Evolutionary conservation across 2,797 vertebrate species (phyloP), one percentile per base, ranked within the genome.

Genomic region (Siniperca obscura): DNA sequence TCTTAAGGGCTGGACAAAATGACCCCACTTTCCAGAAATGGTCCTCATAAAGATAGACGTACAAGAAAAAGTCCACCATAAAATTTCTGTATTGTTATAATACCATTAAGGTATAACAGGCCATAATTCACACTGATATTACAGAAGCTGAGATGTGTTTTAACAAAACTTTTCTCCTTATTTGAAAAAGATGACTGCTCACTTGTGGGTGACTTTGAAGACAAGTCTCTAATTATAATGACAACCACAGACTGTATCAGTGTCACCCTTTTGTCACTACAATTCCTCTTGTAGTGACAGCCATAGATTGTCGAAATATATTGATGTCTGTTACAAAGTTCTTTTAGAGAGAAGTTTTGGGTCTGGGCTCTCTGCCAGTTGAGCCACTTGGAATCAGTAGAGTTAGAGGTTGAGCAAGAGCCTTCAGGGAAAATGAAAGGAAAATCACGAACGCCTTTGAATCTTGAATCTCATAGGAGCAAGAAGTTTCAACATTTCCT

Each of bases 141-240:
- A 30, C 3, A 70, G 13, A 34, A 12, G 72, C 56, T 48, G 30
- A n/a, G 52, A 60, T 38, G 12, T 38, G 42, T 22, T 53, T 72
- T 12, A 62, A 40, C 27, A 4, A 5, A 59, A n/a, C 55, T 21
- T 61, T 38, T 44, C 66, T 30, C 53, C 13, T 2, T 59, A 12
- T 73, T 52, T 10, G 7, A 61, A 68, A 61, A 60, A 80, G 34
- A 72, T 10, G 38, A 50, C 34, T 60, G 16, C 64, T 77, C 40
- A 38, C 56, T 68, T 34, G 12, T 46, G 60, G 4, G 19, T 50
- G 73, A 77, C 74, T 71, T 74, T 75, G 56, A 70, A 53, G 75
- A 78, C 30, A 67, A 21, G 42, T 70, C 44, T 76, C 40, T 42
- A 67, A 69, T 81, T 60, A 70, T 73, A 56, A 50, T 19, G 30